Percentiles rank a stretch among this genome's conserved stretches.
Evolutionary conservation across 2,888 invertebrate genomes (phyloP).

Genomic region (Lypha dubia): DNA sequence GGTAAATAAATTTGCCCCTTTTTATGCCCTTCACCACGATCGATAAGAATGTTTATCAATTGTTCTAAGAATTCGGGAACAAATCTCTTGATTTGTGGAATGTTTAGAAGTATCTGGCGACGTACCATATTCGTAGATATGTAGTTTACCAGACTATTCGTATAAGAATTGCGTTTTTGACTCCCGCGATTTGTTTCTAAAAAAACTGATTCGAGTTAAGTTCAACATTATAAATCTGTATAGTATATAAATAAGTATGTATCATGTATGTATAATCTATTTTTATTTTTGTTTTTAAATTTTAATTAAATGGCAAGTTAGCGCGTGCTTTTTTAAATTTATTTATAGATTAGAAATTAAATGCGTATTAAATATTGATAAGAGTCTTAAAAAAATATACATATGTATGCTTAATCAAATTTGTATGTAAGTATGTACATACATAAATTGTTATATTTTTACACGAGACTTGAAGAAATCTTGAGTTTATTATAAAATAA

Average conservation of each 20-base stretch:
- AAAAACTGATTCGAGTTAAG: no score
- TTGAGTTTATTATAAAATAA: constrained; percentile 1
- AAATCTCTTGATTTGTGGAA: no score
- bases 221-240: not conserved
- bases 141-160: no score
- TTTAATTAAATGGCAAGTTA: not conserved
- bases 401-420: constrained; percentile 4
- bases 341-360: constrained; percentile 18
- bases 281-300: constrained; percentile 15
- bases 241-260: not conserved
- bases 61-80: no score
- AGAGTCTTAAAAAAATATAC: constrained; percentile 2
- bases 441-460: not conserved
- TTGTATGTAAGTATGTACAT: not conserved
- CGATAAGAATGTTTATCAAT: not conserved
- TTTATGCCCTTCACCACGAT: not conserved
- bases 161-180: no score
- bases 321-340: no score
- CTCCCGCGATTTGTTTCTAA: no score
- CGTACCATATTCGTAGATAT: no score
- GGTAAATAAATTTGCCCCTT: not conserved
- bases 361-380: constrained; percentile 44
- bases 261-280: not conserved
- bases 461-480: no score
- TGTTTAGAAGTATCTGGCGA: no score